Evolutionary conservation across 2,888 invertebrate genomes (phyloP), one percentile per base, ranked within the genome.

Genomic region (Smittia sp.): DNA sequence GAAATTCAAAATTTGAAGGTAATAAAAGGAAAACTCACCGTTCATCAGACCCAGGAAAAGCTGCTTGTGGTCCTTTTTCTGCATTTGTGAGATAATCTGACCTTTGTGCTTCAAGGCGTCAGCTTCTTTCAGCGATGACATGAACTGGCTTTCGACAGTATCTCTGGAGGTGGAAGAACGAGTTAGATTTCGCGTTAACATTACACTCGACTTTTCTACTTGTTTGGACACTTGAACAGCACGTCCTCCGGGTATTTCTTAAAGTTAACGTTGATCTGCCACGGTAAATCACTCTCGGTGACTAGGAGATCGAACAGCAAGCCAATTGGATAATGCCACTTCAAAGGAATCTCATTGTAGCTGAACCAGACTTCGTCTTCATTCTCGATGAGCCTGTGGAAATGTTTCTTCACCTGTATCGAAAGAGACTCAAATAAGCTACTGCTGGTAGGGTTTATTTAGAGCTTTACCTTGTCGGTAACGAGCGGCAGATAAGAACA

Each of bases 71-170:
- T 99, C 98, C 80, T 96, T 96, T 79, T 96, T 95, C 79, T 94
- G 94, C 95, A 96, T 95, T 75, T 88, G 89, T 27, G 92, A 92
- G 77, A 94, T 92, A 18, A 96, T 89, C 82, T 92, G 92, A 6
- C 94, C 92, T 76, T 94, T 87, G 80, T 98, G 98, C 81, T 99
- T 99, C 58, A 99, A 84, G n/a, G 94, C 92, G 85, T 98, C 98
- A 0, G 99, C 98, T 85, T 99, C 99, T 83, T 99, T 99, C 7
- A 99, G 85, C 76, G 93, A 92, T 20, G 96, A 92, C 89, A 99
- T 91, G 81, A 95, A 99, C 81, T 96, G 91, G 1, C 96, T 90
- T 83, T 98, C 96, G 15, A 98, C 90, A 13, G 90, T 87, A 81
- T 98, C 97, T 81, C 94, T 94, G 79, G 73, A 85, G 20, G 54